A percentile compares a stretch with the other conserved stretches of the same genome.
Evolutionary conservation across 1,140 invertebrate species (phyloP).

Genomic region (Drosophila obscura): DNA sequence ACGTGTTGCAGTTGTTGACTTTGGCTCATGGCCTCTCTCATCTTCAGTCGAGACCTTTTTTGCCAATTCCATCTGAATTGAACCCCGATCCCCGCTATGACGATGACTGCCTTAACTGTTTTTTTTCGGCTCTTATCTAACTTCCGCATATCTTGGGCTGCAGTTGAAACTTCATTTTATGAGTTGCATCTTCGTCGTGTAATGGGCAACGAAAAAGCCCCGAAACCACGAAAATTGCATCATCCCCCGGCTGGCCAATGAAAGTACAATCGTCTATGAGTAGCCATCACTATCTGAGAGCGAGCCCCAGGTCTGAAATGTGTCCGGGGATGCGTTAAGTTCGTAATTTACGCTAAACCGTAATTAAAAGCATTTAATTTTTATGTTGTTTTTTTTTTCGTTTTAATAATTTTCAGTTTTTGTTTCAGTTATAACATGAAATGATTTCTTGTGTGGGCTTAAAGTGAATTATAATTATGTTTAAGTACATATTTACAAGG

Average conservation of each 20-base stretch:
- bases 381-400: constrained; percentile 45
- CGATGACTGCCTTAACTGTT: constrained; percentile 19
- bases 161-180: constrained; percentile 66
- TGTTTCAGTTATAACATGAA: constrained; percentile 27
- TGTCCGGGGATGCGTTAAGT: neutral
- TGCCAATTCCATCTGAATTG: constrained; percentile 41
- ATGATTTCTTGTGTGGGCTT: constrained; percentile 37
- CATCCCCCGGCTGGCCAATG: constrained; percentile 17
- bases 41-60: constrained; percentile 39
- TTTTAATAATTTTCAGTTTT: constrained; percentile 47
- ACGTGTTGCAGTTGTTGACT: constrained; percentile 55
- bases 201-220: constrained; percentile 34
- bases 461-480: constrained; percentile 48
- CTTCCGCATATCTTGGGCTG: constrained; percentile 64
- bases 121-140: constrained; percentile 59
- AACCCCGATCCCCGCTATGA: constrained; percentile 4
- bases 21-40: constrained; percentile 57
- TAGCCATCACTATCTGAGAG: neutral
- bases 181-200: constrained; percentile 65
- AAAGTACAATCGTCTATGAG: neutral
- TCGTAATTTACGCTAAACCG: neutral
- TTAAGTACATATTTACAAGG: constrained; percentile 54
- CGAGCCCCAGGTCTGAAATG: too few species aligned
- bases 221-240: constrained; percentile 9
- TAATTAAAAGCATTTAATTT: constrained; percentile 54